A percentile compares a stretch with the other conserved stretches of the same genome.
Conservation (phyloP, 2,888 invertebrate species). For the Copidosoma aretas region DNA sequence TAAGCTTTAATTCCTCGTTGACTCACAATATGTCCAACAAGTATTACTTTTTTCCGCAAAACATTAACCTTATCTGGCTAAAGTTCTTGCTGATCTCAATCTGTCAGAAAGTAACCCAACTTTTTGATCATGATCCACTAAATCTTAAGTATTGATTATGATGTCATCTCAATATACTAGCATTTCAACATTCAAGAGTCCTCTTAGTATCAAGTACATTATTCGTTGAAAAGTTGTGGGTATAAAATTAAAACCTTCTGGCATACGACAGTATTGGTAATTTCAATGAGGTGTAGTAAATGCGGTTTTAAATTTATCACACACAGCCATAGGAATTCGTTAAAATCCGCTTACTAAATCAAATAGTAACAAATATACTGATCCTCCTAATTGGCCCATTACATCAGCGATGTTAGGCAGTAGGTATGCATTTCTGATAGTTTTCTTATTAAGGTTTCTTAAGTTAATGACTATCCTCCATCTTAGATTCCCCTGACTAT, state of each 20-base stretch:
- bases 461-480: constrained; percentile 8
- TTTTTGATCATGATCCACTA: constrained; percentile 5
- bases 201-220: neutral
- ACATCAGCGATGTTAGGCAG: neutral
- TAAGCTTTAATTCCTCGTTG: neutral
- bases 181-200: neutral
- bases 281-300: neutral
- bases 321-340: neutral
- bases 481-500: neutral
- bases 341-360: neutral
- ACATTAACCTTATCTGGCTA: constrained; percentile 25
- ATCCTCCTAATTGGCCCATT: neutral
- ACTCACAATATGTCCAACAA: constrained; percentile 20
- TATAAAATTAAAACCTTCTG: neutral
- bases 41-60: constrained; percentile 15
- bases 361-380: neutral
- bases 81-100: constrained; percentile 5
- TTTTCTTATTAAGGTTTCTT: constrained; percentile 7
- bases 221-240: neutral
- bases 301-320: neutral
- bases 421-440: neutral
- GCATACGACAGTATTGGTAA: constrained; percentile 1
- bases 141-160: neutral
- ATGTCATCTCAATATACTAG: constrained; percentile 13
- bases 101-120: constrained; percentile 8